Evolutionary conservation across 2,888 invertebrate genomes (phyloP).

Genomic region (Apotomis turbidana): DNA sequence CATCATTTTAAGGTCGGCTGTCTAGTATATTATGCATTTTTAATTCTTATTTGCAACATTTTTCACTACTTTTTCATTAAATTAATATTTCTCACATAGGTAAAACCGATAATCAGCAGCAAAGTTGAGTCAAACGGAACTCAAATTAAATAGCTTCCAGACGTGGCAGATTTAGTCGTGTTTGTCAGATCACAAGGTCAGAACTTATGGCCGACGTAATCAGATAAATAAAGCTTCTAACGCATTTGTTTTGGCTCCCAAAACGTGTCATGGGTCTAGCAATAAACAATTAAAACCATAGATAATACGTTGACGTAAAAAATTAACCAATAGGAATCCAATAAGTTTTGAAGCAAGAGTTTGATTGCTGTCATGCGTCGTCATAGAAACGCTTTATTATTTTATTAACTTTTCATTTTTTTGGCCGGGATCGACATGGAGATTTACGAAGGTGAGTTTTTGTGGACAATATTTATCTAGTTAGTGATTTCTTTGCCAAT

Average conservation of each 20-base stretch:
- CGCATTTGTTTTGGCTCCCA: not conserved
- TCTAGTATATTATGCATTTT: not conserved
- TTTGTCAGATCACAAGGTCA: too few relatives aligned
- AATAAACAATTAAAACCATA: slow-evolving; percentile 32
- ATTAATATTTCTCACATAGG: not conserved
- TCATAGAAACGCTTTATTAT: slow-evolving; percentile 81
- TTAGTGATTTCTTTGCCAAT: slow-evolving; percentile 8
- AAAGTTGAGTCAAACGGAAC: too few relatives aligned
- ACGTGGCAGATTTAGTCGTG: too few relatives aligned
- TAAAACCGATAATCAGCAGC: not conserved
- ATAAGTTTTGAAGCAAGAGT: slow-evolving; percentile 53
- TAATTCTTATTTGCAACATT: not conserved
- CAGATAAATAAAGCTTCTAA: too few relatives aligned
- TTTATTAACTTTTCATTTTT: slow-evolving; percentile 73
- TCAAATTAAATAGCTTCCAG: too few relatives aligned
- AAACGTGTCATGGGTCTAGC: slow-evolving; percentile 22
- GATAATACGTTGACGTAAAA: slow-evolving; percentile 29
- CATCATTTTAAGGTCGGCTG: slow-evolving; percentile 12
- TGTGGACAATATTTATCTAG: slow-evolving; percentile 45
- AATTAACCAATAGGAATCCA: slow-evolving; percentile 60
- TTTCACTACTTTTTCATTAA: not conserved
- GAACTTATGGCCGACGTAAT: too few relatives aligned
- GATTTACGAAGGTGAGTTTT: slow-evolving; percentile 74
- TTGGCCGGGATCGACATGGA: slow-evolving; percentile 79
- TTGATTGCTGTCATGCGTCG: slow-evolving; percentile 79